Evolutionary conservation across 2,797 vertebrate genomes (phyloP), one percentile per base, ranked within the genome.

Genomic region (Gorsachius magnificus): DNA sequence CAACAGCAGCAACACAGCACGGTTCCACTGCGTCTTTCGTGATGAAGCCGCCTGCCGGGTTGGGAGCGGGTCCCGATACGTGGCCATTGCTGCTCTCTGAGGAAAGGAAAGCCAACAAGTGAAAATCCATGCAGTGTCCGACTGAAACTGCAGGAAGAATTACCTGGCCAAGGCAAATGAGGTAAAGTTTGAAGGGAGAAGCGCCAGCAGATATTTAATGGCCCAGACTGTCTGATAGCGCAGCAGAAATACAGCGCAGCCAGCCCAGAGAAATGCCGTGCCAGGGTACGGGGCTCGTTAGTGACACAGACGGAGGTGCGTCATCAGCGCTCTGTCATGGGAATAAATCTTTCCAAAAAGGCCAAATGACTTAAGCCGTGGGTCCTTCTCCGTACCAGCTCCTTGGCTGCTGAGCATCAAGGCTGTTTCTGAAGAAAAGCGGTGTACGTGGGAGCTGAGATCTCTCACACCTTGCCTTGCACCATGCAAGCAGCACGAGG

Each of bases 401-500:
- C 54, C 54, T 31, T 12, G 53, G 65, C 74, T 60, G 53, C 38
- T 9, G n/a, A 41, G 56, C 20, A 28, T 31, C 56, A n/a, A 56
- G 69, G 35, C 54, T 38, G 3, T 28, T 36, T 33, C 61, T 54
- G 78, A 24, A 26, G 70, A 41, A 24, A 17, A 70, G 64, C 1
- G 21, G 50, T 6, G 45, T 21, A 20, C 0, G 12, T 2, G 21
- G 65, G 60, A 66, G 78, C 46, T 3, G 45, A 54, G 75, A 46
- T 35, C 63, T 61, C 10, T 78, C 60, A 11, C 50, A 21, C 56
- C n/a, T 46, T 13, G 29, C 51, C 64, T 53, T 10, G 56, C 57
- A 12, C 14, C 51, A 20, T 2, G 2, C 70, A 20, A 19, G 29
- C 5, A 1, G n/a, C 4, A 41, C 3, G 14, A n/a, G 13, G 56